Percentiles rank a stretch among this genome's conserved stretches.
Conservation (phyloP, 2,797 vertebrate species). For the Coluber constrictor region DNA sequence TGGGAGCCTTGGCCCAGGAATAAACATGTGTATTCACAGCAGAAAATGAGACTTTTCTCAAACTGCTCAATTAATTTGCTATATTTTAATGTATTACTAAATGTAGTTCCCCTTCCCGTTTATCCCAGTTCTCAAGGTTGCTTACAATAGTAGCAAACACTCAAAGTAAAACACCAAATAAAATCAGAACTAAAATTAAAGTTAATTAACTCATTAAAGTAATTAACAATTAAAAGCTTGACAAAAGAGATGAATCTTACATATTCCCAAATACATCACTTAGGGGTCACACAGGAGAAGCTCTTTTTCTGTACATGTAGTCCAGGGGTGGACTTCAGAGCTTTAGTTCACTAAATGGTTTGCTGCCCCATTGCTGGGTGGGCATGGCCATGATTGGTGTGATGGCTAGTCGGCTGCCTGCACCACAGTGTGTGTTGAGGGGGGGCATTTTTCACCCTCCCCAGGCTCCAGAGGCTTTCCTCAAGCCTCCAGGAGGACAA, state of each 20-base stretch:
- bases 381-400: too few species aligned
- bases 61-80: background rate
- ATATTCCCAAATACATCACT: background rate
- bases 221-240: background rate
- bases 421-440: too few species aligned
- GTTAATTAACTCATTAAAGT: background rate
- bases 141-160: background rate
- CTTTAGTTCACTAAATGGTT: too few species aligned
- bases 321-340: background rate
- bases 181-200: background rate
- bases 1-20: background rate
- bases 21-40: background rate
- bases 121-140: background rate
- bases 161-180: background rate
- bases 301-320: background rate
- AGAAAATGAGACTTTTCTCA: background rate
- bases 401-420: too few species aligned
- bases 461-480: too few species aligned
- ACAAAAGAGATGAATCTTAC: background rate
- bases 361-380: too few species aligned
- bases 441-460: too few species aligned
- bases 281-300: background rate
- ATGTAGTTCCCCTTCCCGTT: background rate
- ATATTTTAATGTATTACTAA: background rate
- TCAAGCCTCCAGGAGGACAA: too few species aligned